Conservation (phyloP, 2,113 vertebrate genomes). For the Theristicus caerulescens region DNA sequence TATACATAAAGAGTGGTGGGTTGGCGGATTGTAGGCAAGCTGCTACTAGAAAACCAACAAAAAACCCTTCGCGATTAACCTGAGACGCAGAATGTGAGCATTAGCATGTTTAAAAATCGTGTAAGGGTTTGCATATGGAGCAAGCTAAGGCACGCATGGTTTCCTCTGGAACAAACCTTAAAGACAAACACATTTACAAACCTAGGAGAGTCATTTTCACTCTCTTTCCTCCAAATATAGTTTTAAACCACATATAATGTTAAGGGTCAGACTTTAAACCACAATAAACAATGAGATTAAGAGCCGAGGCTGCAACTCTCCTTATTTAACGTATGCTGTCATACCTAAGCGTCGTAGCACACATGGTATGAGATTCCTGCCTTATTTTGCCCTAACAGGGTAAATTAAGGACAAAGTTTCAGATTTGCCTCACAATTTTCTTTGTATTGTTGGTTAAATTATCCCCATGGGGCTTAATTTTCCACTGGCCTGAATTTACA, state of each 20-base stretch:
- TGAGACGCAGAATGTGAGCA: slow-evolving; percentile 61
- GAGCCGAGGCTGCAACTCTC: background rate
- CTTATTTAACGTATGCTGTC: background rate
- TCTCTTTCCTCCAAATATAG: slow-evolving; percentile 3
- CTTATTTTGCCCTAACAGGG: background rate
- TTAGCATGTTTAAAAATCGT: slow-evolving; percentile 56
- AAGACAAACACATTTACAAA: slow-evolving; percentile 69
- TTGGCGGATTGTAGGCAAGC: slow-evolving; percentile 60
- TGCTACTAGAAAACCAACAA: slow-evolving; percentile 55
- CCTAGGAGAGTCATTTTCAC: background rate
- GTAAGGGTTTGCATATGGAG: slow-evolving; percentile 66
- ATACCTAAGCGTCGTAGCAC: background rate
- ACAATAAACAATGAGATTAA: slow-evolving; percentile 27
- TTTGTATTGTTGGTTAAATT: slow-evolving; percentile 45
- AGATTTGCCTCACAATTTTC: background rate
- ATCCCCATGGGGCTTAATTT: slow-evolving; percentile 26
- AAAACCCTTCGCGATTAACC: slow-evolving; percentile 58
- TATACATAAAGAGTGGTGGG: slow-evolving; percentile 78
- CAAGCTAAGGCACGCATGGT: slow-evolving; percentile 32
- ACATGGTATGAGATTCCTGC: background rate
- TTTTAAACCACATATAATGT: slow-evolving; percentile 31
- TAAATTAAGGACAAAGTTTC: slow-evolving; percentile 59
- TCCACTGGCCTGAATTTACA: slow-evolving; percentile 7
- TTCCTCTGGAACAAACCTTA: slow-evolving; percentile 57
- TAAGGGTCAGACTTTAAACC: slow-evolving; percentile 41